Conservation (phyloP, 2,888 invertebrate genomes). For the Sepiola atlantica region DNA sequence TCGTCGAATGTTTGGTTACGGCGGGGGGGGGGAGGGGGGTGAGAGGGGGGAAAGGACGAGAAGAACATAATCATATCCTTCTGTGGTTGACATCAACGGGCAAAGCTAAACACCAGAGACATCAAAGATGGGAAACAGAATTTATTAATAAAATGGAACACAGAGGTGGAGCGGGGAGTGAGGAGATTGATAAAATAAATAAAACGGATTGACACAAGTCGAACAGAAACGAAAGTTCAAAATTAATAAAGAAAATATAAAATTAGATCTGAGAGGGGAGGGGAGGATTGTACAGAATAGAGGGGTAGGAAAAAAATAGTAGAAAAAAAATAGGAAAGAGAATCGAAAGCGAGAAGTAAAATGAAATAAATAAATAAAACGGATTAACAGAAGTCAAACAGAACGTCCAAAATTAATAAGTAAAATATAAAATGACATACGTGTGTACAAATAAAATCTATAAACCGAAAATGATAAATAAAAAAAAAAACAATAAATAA, state of each 20-base stretch:
- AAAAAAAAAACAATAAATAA: too few relatives aligned
- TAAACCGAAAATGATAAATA: too few relatives aligned
- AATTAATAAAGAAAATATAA: neutral
- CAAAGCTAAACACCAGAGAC: neutral
- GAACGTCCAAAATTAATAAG: too few relatives aligned
- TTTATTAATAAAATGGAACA: neutral
- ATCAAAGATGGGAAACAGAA: neutral
- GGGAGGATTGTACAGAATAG: too few relatives aligned
- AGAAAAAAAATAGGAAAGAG: too few relatives aligned
- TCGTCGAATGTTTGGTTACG: neutral
- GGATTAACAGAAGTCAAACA: too few relatives aligned
- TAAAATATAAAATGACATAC: too few relatives aligned
- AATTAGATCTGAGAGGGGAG: neutral
- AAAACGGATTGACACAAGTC: neutral
- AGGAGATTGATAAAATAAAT: neutral
- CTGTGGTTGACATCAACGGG: neutral
- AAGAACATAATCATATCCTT: neutral
- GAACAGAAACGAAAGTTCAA: neutral
- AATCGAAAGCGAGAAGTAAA: too few relatives aligned
- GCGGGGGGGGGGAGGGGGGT: too few relatives aligned
- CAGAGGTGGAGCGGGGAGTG: neutral
- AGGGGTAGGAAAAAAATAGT: too few relatives aligned
- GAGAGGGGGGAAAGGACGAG: neutral
- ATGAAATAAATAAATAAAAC: too few relatives aligned
- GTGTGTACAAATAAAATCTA: too few relatives aligned